phyloP scores from a whole-genome alignment of 2,797 vertebrate species.

The Anguilla marmorata region DNA sequence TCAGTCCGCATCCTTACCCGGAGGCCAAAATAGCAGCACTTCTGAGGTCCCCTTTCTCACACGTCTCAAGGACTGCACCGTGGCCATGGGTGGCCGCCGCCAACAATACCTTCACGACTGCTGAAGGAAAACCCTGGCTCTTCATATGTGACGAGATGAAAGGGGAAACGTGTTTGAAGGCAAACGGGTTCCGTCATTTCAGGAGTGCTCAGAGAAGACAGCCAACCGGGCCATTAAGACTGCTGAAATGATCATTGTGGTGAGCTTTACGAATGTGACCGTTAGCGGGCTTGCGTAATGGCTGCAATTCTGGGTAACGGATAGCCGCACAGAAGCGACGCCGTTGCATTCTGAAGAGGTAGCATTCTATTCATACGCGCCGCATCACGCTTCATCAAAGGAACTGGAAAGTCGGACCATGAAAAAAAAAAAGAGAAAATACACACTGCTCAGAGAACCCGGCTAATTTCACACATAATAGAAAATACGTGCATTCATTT shows the following conservation, averaged over 20 bases:
- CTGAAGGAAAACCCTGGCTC: too few relatives aligned
- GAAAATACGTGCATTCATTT: background rate
- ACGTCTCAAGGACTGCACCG: background rate
- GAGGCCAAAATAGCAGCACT: background rate
- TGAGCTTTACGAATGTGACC: slow-evolving; percentile 36
- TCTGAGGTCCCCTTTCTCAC: background rate
- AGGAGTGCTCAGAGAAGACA: background rate
- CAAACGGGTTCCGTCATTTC: background rate
- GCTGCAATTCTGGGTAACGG: slow-evolving; percentile 1
- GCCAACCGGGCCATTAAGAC: background rate
- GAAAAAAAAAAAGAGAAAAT: slow-evolving; percentile 28
- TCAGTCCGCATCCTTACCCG: background rate
- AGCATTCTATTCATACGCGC: slow-evolving; percentile 6
- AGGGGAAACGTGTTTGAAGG: background rate
- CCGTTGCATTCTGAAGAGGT: background rate
- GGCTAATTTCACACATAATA: slow-evolving; percentile 10
- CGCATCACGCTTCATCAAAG: background rate
- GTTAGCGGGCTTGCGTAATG: slow-evolving; percentile 27
- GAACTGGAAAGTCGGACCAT: slow-evolving; percentile 37
- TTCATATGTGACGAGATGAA: background rate
- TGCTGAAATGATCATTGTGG: slow-evolving; percentile 24
- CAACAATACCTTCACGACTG: background rate
- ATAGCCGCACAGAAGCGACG: slow-evolving; percentile 12
- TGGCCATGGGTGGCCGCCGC: background rate
- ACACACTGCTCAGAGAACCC: slow-evolving; percentile 21